Percentiles rank a stretch among this genome's conserved stretches.
Evolutionary conservation across 2,797 vertebrate species (phyloP).

Genomic region (Megaceryle alcyon): DNA sequence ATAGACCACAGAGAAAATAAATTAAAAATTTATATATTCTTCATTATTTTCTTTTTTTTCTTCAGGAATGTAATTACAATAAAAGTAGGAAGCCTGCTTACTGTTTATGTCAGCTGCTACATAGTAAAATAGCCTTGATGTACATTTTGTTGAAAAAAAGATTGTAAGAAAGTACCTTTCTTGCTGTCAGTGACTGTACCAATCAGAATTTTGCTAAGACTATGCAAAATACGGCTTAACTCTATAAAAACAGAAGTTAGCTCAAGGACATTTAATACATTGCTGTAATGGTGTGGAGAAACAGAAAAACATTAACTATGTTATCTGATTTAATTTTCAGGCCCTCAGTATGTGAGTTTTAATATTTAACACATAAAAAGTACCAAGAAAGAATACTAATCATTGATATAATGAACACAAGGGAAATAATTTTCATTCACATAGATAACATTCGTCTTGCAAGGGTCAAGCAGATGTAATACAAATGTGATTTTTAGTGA

Average conservation of each 20-base stretch:
- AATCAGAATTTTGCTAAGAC: background rate
- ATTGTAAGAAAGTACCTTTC: background rate
- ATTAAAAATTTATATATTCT: background rate
- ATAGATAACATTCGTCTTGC: background rate
- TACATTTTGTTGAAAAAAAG: background rate
- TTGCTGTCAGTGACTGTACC: background rate
- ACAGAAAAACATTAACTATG: background rate
- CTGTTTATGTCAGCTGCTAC: background rate
- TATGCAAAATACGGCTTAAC: background rate
- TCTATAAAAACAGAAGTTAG: background rate
- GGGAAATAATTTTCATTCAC: background rate
- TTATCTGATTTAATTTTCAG: slow-evolving; percentile 5
- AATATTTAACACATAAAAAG: background rate
- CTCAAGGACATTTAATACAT: background rate
- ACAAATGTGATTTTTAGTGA: background rate
- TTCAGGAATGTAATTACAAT: background rate
- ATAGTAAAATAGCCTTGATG: background rate
- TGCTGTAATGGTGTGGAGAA: background rate
- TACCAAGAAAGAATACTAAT: background rate
- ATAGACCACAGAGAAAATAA: background rate
- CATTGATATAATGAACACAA: background rate
- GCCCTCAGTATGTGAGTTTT: background rate
- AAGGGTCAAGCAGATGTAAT: background rate
- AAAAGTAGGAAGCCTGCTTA: background rate
- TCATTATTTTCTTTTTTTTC: background rate